Percentiles rank a stretch among this genome's conserved stretches.
Evolutionary conservation across 1,140 invertebrate species (phyloP).

Genomic region (Nasonia longicornis): DNA sequence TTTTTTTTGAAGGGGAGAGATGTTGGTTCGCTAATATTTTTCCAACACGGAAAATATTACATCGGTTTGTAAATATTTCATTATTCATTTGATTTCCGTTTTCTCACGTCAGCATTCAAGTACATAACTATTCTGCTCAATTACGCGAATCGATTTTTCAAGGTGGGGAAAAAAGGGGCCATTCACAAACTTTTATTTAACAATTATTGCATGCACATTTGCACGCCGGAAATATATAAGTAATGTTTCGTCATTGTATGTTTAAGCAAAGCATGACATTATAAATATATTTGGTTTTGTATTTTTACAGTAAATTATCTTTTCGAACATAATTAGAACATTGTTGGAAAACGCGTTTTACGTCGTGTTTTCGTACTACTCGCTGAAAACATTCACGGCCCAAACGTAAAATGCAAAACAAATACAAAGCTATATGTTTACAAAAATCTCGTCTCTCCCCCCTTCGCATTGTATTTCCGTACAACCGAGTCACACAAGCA

Average conservation of each 20-base stretch:
- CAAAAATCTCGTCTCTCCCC: conserved; percentile 43
- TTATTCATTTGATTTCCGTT: background rate
- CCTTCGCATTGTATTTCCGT: conserved; percentile 41
- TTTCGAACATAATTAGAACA: background rate
- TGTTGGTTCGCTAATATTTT: too few relatives aligned
- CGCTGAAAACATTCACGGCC: background rate
- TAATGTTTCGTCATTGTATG: conserved; percentile 29
- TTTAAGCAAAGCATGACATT: conserved; percentile 38
- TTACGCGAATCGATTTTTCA: background rate
- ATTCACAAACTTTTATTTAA: background rate
- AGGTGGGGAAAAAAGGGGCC: background rate
- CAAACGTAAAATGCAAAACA: background rate
- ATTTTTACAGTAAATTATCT: conserved; percentile 1
- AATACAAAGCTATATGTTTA: background rate
- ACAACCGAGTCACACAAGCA: conserved; percentile 22
- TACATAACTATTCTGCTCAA: background rate
- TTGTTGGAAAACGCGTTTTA: background rate
- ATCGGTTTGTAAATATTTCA: background rate
- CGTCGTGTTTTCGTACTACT: background rate
- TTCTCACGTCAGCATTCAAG: background rate
- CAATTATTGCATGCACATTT: conserved; percentile 40
- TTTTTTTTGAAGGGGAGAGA: background rate
- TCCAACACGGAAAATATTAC: too few relatives aligned
- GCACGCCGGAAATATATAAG: conserved; percentile 20
- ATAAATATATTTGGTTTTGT: conserved; percentile 20